phyloP scores from a whole-genome alignment of 2,797 vertebrate genomes.

The Premnoplex brunnescens region DNA sequence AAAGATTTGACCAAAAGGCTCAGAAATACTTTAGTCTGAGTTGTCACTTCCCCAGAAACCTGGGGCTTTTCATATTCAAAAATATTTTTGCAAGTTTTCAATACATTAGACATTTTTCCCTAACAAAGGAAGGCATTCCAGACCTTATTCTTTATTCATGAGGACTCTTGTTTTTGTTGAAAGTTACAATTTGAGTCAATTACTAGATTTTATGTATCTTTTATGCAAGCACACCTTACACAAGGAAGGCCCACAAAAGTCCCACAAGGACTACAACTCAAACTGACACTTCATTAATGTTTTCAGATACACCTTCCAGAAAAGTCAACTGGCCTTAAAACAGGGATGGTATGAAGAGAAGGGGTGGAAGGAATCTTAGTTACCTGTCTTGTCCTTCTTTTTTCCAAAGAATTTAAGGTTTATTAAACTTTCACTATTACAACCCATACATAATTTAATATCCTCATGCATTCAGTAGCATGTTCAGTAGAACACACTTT shows the following conservation, averaged over 20 bases:
- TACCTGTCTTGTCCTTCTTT: not conserved
- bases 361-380: not conserved
- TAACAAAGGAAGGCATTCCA: not conserved
- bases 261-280: not conserved
- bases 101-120: not conserved
- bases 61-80: not conserved
- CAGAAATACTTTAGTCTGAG: not conserved
- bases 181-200: not conserved
- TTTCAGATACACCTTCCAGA: not conserved
- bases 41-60: not conserved
- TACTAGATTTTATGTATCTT: not conserved
- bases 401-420: not conserved
- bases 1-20: not conserved
- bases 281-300: not conserved
- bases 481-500: accelerated
- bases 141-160: not conserved
- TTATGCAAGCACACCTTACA: not conserved
- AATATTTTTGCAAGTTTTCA: not conserved
- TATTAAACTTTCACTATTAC: not conserved
- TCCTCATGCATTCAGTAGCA: not conserved
- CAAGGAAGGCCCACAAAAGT: not conserved
- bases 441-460: not conserved
- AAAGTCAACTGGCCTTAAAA: not conserved
- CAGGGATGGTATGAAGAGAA: not conserved
- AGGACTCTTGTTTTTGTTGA: not conserved